Base-by-base conservation (phyloP, 2,113 vertebrate species). In the Hemiprocne comata region DNA sequence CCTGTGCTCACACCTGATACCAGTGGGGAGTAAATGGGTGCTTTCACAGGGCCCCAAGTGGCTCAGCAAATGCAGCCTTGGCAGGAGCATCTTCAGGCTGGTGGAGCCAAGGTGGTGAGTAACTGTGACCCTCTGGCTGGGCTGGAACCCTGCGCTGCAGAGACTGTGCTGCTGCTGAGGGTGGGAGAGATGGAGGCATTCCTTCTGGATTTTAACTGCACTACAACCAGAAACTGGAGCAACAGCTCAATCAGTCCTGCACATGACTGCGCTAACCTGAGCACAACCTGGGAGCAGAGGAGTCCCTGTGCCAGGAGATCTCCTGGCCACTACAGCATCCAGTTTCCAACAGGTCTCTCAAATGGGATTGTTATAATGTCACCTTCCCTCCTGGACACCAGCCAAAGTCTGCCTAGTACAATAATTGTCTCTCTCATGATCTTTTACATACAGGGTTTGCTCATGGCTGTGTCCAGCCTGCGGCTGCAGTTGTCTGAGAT, bases 271-370 rank as follows among this genome's bases (percentile, higher is more conserved):
- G 7, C 31, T 21, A 3, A 25, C 24, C 26, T 8, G 46, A 42
- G 62, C 34, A 4, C 44, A 31, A 18, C 40, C 28, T 36, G 60
- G 40, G 48, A 17, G 6, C 0, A 0, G 31, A 66, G 46, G 16
- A 78, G 18, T 19, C 33, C n/a, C 2, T 0, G 23, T 19, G 38
- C n/a, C 24, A 7, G 64, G 33, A 54, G 24, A n/a, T 4, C 14
- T 6, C 42, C n/a, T 25, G 31, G 38, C 25, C 48, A 42, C 40
- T 42, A 36, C 54, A 55, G 31, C 38, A 7, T 8, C 42, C 21
- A 13, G 28, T 9, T 58, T n/a, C 58, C 50, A 80, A 9, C 14
- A 48, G n/a, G 12, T 50, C 24, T 36, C 31, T 70, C 3, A 7
- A 28, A 42, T 5, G 12, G 46, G 8, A 57, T 13, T 13, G 2